These are phyloP conservation scores for Onychostruthus taczanowskii DNA, from an alignment of 2,113 vertebrate genomes.

Conservation along the genomic window DNA sequence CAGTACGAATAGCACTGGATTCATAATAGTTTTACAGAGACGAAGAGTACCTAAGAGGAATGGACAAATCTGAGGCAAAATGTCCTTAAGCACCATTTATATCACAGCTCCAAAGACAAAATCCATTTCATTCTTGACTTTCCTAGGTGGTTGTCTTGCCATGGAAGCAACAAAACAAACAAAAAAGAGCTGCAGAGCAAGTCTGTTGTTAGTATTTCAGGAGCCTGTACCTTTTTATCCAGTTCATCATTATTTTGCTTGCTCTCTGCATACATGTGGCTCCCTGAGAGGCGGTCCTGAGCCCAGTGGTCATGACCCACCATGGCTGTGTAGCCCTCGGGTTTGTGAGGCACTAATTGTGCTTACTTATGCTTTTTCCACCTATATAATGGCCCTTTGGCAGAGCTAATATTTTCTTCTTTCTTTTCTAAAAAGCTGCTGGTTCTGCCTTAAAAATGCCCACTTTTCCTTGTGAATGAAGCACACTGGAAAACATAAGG, in stretches of 20 bases:
- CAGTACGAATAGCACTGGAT: accelerated
- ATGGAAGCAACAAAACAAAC: background rate
- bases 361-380: background rate
- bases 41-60: background rate
- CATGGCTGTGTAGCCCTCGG: background rate
- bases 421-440: background rate
- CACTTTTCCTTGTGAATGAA: background rate
- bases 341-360: background rate
- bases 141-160: background rate
- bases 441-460: background rate
- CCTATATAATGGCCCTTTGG: background rate
- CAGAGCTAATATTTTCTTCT: background rate
- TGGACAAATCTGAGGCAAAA: background rate
- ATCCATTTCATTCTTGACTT: background rate
- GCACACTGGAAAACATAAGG: background rate
- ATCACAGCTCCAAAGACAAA: background rate
- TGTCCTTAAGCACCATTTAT: background rate
- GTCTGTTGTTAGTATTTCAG: background rate
- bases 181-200: background rate
- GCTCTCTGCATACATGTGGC: background rate
- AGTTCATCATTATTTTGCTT: background rate
- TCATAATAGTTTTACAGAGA: background rate
- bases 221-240: background rate
- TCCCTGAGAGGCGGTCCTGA: background rate
- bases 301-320: background rate